Evolutionary conservation across 2,888 invertebrate species (phyloP).

Genomic region (Omphaloscelis lunosa): DNA sequence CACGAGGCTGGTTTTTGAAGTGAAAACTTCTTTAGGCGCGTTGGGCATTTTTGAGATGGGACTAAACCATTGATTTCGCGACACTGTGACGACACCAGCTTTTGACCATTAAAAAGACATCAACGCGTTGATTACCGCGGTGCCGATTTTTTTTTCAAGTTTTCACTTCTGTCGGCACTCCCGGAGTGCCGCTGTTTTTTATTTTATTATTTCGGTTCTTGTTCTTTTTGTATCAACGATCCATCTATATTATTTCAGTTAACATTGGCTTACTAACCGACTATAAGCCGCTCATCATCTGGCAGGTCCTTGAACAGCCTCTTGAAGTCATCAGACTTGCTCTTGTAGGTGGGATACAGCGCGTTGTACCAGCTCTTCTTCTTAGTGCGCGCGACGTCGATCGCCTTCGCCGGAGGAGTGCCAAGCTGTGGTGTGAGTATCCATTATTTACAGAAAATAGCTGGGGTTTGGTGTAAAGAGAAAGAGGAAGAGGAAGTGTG

Average conservation of each 20-base stretch:
- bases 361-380: slow-evolving; percentile 97
- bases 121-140: too few relatives aligned
- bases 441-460: slow-evolving; percentile 51
- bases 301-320: slow-evolving; percentile 97
- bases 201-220: too few relatives aligned
- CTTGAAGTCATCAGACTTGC: slow-evolving; percentile 97
- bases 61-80: too few relatives aligned
- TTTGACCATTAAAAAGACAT: too few relatives aligned
- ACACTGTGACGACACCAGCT: too few relatives aligned
- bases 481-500: not conserved
- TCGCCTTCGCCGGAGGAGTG: slow-evolving; percentile 64
- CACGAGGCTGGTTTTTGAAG: not conserved
- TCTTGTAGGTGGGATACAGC: slow-evolving; percentile 98
- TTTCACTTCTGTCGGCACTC: too few relatives aligned
- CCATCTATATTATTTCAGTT: not conserved
- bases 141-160: too few relatives aligned
- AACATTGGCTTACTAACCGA: slow-evolving; percentile 91
- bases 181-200: too few relatives aligned
- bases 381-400: slow-evolving; percentile 90
- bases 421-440: slow-evolving; percentile 49
- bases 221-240: not conserved
- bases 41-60: too few relatives aligned
- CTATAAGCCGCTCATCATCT: slow-evolving; percentile 97
- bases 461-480: not conserved
- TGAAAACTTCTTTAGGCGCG: too few relatives aligned